Evolutionary conservation across 2,113 vertebrate species (phyloP).

Genomic region (Camelus bactrianus): DNA sequence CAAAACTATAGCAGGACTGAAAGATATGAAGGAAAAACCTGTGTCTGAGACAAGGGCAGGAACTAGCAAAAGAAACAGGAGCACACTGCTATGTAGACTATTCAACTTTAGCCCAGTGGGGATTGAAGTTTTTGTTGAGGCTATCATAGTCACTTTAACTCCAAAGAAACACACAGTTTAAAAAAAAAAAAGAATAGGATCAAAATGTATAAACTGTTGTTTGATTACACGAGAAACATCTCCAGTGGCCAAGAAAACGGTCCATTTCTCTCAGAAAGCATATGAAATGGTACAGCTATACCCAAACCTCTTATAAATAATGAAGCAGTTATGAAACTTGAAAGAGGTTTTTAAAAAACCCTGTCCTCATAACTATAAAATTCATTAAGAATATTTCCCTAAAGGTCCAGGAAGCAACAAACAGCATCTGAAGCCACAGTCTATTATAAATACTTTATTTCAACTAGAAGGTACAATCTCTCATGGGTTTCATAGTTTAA

Average conservation of each 20-base stretch:
- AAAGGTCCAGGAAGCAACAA: slow-evolving; percentile 79
- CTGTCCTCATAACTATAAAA: slow-evolving; percentile 82
- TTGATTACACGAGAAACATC: slow-evolving; percentile 93
- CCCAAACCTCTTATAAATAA: slow-evolving; percentile 71
- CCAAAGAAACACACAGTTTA: slow-evolving; percentile 94
- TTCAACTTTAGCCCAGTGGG: slow-evolving; percentile 96
- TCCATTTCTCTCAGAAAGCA: slow-evolving; percentile 83
- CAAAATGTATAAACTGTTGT: slow-evolving; percentile 97
- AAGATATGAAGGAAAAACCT: slow-evolving; percentile 97
- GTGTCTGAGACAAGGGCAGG: slow-evolving; percentile 94
- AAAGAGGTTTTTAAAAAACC: slow-evolving; percentile 41
- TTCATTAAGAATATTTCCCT: slow-evolving; percentile 76
- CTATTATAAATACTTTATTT: slow-evolving; percentile 84
- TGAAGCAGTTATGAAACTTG: slow-evolving; percentile 79
- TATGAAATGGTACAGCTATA: slow-evolving; percentile 76
- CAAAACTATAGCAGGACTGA: slow-evolving; percentile 96
- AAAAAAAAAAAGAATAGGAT: slow-evolving; percentile 93
- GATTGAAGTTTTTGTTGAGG: slow-evolving; percentile 97
- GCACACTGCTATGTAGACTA: slow-evolving; percentile 96
- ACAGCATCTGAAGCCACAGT: slow-evolving; percentile 76
- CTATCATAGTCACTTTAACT: slow-evolving; percentile 95
- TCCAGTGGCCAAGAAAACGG: slow-evolving; percentile 77
- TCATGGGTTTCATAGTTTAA: slow-evolving; percentile 83
- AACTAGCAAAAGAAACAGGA: slow-evolving; percentile 97
- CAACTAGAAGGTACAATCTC: slow-evolving; percentile 83